Evolutionary conservation across 2,113 vertebrate genomes (phyloP), one percentile per base, ranked within the genome.

Genomic region (Calypte anna): DNA sequence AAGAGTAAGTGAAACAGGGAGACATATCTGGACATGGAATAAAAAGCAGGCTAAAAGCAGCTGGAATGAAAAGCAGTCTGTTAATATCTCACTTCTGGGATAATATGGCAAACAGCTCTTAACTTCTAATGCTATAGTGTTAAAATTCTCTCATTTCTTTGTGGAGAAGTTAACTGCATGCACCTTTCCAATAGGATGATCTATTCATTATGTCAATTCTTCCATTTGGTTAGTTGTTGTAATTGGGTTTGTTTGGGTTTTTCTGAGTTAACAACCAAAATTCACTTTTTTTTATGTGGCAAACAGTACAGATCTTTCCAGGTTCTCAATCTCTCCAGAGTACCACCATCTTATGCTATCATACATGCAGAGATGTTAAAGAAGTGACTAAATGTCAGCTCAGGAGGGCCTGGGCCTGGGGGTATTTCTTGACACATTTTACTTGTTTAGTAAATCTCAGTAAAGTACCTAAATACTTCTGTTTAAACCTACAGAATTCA

Each of bases 401-500:
- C 18, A 0, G 1, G 40, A 31, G 55, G 40, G 21, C 51, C 0
- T 27, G 10, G 31, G 33, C 44, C n/a, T 12, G 10, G 20, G 7
- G 19, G 36, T 14, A 22, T 9, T 20, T 54, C 21, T 9, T 36
- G 25, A 63, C 14, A 30, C 13, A 44, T 43, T 12, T 30, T 51
- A 16, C 27, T 74, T 19, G 21, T 46, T 69, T 20, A 62, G 51
- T 40, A 70, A 22, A 77, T 51, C 46, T 24, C 24, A 27, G 15
- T 40, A 4, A 89, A 92, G 31, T 3, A 51, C 23, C 33, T 6
- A 11, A 54, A 54, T 9, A 11, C 4, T 38, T 80, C 10, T 50
- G 21, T 21, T 63, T 33, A 53, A 43, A 82, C 6, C 46, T 40
- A 40, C 10, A 40, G 40, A 40, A 40, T 40, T 40, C 40, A 40